Percentiles rank a stretch among this genome's conserved stretches.
These are phyloP conservation scores for Acleris literana DNA, from an alignment of 2,888 invertebrate genomes.

Conservation along the genomic window DNA sequence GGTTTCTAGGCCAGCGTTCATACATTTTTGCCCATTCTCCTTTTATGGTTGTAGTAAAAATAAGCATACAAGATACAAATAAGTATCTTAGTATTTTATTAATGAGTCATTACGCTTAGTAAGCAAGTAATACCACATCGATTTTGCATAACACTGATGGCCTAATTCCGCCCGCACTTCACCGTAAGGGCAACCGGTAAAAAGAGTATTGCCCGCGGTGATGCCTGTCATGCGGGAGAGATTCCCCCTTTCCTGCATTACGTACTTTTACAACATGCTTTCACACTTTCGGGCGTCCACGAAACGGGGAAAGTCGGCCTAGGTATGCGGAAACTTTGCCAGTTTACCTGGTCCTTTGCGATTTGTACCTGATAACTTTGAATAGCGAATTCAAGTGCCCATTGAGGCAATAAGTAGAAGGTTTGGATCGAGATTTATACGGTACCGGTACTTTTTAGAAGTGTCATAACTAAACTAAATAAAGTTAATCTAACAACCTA, in stretches of 20 bases:
- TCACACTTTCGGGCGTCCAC: slow-evolving; percentile 69
- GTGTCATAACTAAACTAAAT: too few relatives aligned
- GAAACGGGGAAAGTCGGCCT: slow-evolving; percentile 51
- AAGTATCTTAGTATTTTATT: too few relatives aligned
- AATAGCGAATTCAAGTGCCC: slow-evolving; percentile 12
- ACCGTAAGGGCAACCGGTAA: slow-evolving; percentile 54
- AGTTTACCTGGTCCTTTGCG: slow-evolving; percentile 28
- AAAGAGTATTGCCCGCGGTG: slow-evolving; percentile 62
- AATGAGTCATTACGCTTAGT: slow-evolving; percentile 15
- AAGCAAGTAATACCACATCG: slow-evolving; percentile 31
- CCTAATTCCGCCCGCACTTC: slow-evolving; percentile 59
- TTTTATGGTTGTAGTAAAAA: too few relatives aligned
- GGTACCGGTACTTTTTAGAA: too few relatives aligned
- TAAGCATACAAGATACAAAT: too few relatives aligned
- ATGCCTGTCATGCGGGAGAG: slow-evolving; percentile 63
- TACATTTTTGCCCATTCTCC: too few relatives aligned
- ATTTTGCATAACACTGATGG: slow-evolving; percentile 48
- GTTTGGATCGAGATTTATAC: too few relatives aligned
- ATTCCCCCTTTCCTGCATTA: slow-evolving; percentile 58
- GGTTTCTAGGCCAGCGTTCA: too few relatives aligned
- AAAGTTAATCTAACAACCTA: too few relatives aligned
- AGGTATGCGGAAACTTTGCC: slow-evolving; percentile 55
- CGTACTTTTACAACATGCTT: slow-evolving; percentile 69
- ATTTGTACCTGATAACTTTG: slow-evolving; percentile 25
- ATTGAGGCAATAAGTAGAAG: slow-evolving; percentile 1